Percentiles rank a stretch among this genome's conserved stretches.
Conservation (phyloP, 2,113 vertebrate species). For the Cyrtonyx montezumae region DNA sequence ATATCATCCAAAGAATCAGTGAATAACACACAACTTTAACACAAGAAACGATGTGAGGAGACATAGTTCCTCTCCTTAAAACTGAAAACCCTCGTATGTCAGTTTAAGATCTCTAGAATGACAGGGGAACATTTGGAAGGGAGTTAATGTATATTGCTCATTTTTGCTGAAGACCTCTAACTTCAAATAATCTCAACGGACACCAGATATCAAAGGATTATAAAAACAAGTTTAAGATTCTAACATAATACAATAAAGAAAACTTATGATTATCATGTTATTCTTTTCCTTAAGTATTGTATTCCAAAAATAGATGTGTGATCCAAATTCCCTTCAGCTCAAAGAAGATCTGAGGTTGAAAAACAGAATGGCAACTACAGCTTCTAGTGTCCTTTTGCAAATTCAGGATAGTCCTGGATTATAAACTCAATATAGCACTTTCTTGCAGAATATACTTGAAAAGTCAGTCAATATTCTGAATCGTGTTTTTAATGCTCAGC, state of each 20-base stretch:
- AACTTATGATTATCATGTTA: background rate
- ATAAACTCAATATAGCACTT: background rate
- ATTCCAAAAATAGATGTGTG: background rate
- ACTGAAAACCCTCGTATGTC: background rate
- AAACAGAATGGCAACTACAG: background rate
- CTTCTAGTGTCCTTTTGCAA: background rate
- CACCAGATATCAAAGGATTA: background rate
- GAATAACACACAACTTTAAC: background rate
- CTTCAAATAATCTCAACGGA: background rate
- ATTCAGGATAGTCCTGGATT: background rate
- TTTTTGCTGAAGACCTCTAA: background rate
- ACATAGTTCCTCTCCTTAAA: background rate
- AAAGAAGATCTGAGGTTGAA: background rate
- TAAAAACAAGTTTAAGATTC: background rate
- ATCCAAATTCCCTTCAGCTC: background rate
- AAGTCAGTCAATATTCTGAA: conserved; percentile 33
- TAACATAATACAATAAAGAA: background rate
- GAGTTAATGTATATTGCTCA: background rate
- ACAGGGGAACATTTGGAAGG: background rate
- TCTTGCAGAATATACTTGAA: background rate
- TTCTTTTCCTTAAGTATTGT: background rate
- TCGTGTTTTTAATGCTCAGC: conserved; percentile 3
- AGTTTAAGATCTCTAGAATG: background rate
- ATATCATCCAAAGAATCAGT: background rate
- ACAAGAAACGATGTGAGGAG: background rate